Conservation (phyloP, 2,113 vertebrate genomes). For the Ahaetulla prasina region DNA sequence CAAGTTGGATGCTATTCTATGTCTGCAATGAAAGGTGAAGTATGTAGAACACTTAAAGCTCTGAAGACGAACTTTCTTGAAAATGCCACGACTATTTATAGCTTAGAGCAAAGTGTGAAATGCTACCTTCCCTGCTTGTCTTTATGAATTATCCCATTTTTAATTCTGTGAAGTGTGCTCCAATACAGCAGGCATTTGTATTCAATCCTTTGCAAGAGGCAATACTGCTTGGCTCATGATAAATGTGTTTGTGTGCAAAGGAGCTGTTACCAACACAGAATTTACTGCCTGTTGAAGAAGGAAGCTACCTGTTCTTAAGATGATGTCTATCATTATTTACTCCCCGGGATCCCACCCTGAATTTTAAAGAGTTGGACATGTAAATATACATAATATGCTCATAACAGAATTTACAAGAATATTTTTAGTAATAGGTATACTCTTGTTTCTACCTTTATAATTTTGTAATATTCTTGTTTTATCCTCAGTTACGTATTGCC, state of each 20-base stretch:
- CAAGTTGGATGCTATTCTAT: slow-evolving; percentile 38
- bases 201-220: neutral
- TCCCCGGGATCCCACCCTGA: slow-evolving; percentile 13
- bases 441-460: neutral
- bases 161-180: slow-evolving; percentile 41
- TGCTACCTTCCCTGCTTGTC: slow-evolving; percentile 49
- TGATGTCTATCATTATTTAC: slow-evolving; percentile 26
- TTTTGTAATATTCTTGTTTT: neutral
- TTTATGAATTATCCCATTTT: slow-evolving; percentile 49
- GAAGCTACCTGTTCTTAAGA: slow-evolving; percentile 20
- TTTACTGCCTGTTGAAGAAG: neutral
- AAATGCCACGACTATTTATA: slow-evolving; percentile 39
- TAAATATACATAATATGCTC: neutral
- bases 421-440: neutral
- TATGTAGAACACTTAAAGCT: neutral
- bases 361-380: slow-evolving; percentile 22
- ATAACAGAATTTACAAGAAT: neutral
- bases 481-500: neutral
- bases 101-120: slow-evolving; percentile 39
- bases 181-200: neutral
- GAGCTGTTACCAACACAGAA: neutral
- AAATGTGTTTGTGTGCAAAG: neutral
- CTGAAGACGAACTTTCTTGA: slow-evolving; percentile 43
- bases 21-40: slow-evolving; percentile 42
- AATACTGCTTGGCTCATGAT: neutral